Evolutionary conservation across 2,797 vertebrate genomes (phyloP).

Genomic region (Sebastes goodei): DNA sequence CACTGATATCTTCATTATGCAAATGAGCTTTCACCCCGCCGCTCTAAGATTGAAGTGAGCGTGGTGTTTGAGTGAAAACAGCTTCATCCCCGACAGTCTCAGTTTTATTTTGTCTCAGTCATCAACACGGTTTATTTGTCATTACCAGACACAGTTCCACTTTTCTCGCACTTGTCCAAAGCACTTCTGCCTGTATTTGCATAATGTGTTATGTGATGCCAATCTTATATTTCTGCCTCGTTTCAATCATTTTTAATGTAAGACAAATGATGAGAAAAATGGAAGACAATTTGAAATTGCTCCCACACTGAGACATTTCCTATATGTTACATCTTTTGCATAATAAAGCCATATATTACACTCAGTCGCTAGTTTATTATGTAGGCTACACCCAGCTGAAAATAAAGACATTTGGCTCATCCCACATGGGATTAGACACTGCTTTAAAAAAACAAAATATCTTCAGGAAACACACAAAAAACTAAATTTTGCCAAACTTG

Average conservation of each 20-base stretch:
- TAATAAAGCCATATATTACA: not conserved
- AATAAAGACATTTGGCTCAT: not conserved
- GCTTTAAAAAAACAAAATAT: not conserved
- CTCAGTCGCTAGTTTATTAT: not conserved
- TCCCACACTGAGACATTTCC: not conserved
- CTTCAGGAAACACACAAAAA: not conserved
- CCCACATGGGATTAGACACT: not conserved
- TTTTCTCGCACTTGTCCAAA: slow-evolving; percentile 3
- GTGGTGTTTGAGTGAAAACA: not conserved
- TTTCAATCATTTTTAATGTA: not conserved
- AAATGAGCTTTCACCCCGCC: slow-evolving; percentile 37
- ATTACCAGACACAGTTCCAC: not conserved
- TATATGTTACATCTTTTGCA: not conserved
- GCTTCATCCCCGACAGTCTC: not conserved
- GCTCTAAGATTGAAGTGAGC: slow-evolving; percentile 17
- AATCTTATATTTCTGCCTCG: not conserved
- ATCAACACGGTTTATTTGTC: slow-evolving; percentile 2
- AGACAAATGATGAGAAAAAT: not conserved
- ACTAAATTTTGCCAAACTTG: not conserved
- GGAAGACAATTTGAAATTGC: not conserved
- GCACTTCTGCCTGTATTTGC: slow-evolving; percentile 8
- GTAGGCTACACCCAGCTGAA: not conserved
- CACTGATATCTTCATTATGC: slow-evolving; percentile 50
- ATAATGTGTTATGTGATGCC: slow-evolving; percentile 19
- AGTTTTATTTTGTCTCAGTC: not conserved